Base-by-base conservation (phyloP, 1,140 invertebrate genomes). In the Eurytemora carolleeae region DNA sequence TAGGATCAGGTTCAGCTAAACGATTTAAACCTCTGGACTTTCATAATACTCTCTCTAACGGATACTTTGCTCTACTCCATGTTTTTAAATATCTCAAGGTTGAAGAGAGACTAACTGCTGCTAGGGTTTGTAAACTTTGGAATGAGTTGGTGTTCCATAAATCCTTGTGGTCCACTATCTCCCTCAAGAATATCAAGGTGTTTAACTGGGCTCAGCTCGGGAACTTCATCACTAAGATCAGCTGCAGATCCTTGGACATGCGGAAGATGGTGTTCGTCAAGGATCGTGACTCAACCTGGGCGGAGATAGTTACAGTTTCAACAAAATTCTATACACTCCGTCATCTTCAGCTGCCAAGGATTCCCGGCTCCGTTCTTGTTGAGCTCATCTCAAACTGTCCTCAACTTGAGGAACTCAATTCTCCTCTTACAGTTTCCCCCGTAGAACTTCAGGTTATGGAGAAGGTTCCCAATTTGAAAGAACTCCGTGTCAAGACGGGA, bases 41-140 rank as follows among this genome's bases (percentile, higher is more conserved):
- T 62, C 52, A 24, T 22, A 18, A 12, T n/a, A 62, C 18, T 17
- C 24, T 62, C 1, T 19, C 44, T 19, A 17, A n/a, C 24, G 55
- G 18, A 16, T 62, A 62, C 18, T 62, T 54, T 55, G 53, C 53
- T 22, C 22, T 62, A 20, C 16, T 58, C 3, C 53, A 62, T 57
- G 60, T 62, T 1, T 62, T 62, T 24, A 62, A 57, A 25, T 62
- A 56, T 57, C 25, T 62, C 7, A 3, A n/a, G n/a, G 54, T 25
- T 20, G 1, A 24, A 16, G 60, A 62, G 15, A 53, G 60, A 1
- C 17, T 62, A 1, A 19, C n/a, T 16, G 60, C 52, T 2, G 3
- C 53, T 2, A 22, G 31, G 23, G 60, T 62, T 2, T 62, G 60
- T 25, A 24, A 53, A 24, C 60, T 62, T 2, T 62, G 60, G 60